Conservation (phyloP, 2,113 vertebrate genomes). For the Petaurus breviceps region DNA sequence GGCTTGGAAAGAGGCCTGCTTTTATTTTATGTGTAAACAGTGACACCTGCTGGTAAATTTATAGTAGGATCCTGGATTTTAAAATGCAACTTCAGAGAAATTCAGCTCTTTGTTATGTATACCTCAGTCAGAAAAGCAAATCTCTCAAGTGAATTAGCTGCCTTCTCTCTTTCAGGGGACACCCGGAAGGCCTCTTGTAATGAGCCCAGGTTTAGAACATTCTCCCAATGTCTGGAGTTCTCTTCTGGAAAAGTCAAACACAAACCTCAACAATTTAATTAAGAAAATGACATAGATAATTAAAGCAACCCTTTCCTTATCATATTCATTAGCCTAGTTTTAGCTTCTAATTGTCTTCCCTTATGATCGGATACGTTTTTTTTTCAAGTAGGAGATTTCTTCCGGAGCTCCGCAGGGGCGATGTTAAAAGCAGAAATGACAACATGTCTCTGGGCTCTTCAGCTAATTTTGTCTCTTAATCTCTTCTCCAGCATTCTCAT, state of each 20-base stretch:
- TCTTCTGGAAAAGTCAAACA: background rate
- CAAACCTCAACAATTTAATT: background rate
- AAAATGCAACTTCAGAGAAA: background rate
- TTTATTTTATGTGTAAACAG: background rate
- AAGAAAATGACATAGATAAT: background rate
- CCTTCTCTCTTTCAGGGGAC: background rate
- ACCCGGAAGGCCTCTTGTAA: background rate
- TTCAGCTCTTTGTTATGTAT: background rate
- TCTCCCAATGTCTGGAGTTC: too few relatives aligned
- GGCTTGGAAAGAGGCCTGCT: background rate
- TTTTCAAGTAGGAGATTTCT: background rate
- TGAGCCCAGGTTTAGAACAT: background rate
- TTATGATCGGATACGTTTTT: background rate
- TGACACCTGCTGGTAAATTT: background rate
- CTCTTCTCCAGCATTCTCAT: background rate
- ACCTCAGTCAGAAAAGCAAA: background rate
- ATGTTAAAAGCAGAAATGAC: background rate
- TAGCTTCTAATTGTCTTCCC: background rate
- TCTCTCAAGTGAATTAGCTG: background rate
- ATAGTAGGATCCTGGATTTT: background rate
- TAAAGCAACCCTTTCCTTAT: background rate
- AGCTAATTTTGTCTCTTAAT: background rate
- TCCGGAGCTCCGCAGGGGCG: background rate
- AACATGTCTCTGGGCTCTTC: background rate
- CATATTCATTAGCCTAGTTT: slow-evolving; percentile 12